These are phyloP conservation scores for Phoxinus phoxinus DNA, from an alignment of 2,113 vertebrate species.

Conservation along the genomic window DNA sequence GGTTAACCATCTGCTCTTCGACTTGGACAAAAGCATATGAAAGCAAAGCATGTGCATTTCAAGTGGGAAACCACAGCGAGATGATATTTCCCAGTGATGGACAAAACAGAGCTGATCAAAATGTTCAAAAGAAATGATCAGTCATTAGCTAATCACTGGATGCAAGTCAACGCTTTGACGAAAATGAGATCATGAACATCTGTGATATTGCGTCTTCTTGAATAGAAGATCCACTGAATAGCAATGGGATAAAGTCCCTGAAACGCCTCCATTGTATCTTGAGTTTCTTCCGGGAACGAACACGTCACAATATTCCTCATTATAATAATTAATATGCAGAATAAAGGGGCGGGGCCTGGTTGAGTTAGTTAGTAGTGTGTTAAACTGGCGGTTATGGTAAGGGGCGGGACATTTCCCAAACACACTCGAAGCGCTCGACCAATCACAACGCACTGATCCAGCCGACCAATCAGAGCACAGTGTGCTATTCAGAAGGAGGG, in stretches of 20 bases:
- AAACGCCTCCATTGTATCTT: no score
- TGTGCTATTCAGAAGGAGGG: no score
- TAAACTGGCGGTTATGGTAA: no score
- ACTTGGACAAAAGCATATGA: slow-evolving; percentile 66
- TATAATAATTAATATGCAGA: no score
- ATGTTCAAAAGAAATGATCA: slow-evolving; percentile 30
- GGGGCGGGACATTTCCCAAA: no score
- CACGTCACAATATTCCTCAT: no score
- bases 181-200: slow-evolving; percentile 32
- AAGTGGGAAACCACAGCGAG: slow-evolving; percentile 72
- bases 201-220: slow-evolving; percentile 29
- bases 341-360: no score
- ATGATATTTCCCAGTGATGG: slow-evolving; percentile 72
- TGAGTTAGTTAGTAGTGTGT: no score
- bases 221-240: slow-evolving; percentile 20
- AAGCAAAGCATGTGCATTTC: slow-evolving; percentile 68
- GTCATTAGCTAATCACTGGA: slow-evolving; percentile 32
- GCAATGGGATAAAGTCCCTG: slow-evolving; percentile 1
- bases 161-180: slow-evolving; percentile 32
- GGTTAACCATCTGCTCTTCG: slow-evolving; percentile 78
- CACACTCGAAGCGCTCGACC: no score
- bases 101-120: slow-evolving; percentile 63
- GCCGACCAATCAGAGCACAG: no score
- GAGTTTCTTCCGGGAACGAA: no score
- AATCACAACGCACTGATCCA: no score